Percentiles rank a stretch among this genome's conserved stretches.
Evolutionary conservation across 23 tunicate genomes (phyloP).

Genomic region (Trididemnum clinides): DNA sequence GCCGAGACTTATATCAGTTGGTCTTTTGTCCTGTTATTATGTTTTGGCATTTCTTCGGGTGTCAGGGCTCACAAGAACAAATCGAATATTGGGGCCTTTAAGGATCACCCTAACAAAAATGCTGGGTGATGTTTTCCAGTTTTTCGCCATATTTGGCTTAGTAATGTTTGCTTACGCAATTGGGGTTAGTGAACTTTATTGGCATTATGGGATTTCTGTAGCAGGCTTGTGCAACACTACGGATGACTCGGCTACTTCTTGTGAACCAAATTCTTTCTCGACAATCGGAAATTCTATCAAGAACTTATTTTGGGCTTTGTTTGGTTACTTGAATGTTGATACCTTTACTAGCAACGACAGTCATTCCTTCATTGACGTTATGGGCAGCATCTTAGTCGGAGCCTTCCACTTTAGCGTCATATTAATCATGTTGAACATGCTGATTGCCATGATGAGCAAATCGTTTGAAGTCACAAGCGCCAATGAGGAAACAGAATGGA

Average conservation of each 20-base stretch:
- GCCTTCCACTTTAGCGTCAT: slow-evolving; percentile 41
- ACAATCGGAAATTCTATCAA: background rate
- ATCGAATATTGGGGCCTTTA: slow-evolving; percentile 70
- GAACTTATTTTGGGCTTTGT: background rate
- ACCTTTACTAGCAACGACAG: background rate
- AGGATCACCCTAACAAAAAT: slow-evolving; percentile 77
- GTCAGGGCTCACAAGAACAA: slow-evolving; percentile 54
- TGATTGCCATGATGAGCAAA: slow-evolving; percentile 65
- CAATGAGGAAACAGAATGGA: slow-evolving; percentile 44
- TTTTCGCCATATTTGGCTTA: slow-evolving; percentile 63
- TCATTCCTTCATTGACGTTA: background rate
- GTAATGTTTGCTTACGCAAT: slow-evolving; percentile 77
- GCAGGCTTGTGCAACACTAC: background rate
- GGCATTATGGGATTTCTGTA: slow-evolving; percentile 83
- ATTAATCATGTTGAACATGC: slow-evolving; percentile 56
- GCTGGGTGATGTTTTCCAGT: slow-evolving; percentile 72
- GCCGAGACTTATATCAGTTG: slow-evolving; percentile 65
- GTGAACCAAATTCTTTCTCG: background rate
- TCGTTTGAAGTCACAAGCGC: slow-evolving; percentile 47
- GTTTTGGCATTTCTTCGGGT: slow-evolving; percentile 59
- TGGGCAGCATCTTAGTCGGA: background rate
- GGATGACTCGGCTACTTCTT: background rate
- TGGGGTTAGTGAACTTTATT: slow-evolving; percentile 87
- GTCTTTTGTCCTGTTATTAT: slow-evolving; percentile 58
- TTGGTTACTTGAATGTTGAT: background rate